Evolutionary conservation across 2,888 invertebrate species (phyloP), one percentile per base, ranked within the genome.

Genomic region (Nymphalis c-album): DNA sequence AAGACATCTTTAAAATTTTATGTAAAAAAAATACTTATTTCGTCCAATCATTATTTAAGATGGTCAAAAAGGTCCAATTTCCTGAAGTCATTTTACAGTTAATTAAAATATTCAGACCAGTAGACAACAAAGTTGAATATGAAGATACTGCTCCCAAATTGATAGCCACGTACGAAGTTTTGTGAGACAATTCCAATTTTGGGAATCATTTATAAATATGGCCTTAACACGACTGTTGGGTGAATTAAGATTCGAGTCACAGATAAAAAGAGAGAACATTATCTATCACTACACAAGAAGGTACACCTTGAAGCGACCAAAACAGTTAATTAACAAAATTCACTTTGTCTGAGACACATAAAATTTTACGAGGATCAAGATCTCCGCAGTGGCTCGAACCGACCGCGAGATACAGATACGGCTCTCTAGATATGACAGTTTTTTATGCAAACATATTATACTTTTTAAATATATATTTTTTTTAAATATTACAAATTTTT

Each of bases 331-430:
- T 91, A 91, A 91, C 91, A 86, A 91, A 88, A 90, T 90, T 90
- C 89, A 87, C 90, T 89, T 91, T 90, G 90, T 91, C 85, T 88
- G 85, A 85, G 84, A 85, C 86, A 87, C 91, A 91, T 91, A 91
- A 91, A 91, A 91, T 91, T 91, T 91, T 91, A 91, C 83, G 91
- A 91, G 87, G 82, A 90, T 91, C 91, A 88, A 90, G 91, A 91
- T 91, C 83, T 80, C 81, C 72, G 80, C 73, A 77, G 80, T 80
- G 81, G 83, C 80, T 81, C 76, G 77, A 77, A 80, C 82, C 82
- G 84, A 81, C 53, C 53, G 53, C 78, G 10, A 40, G 82, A 82
- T 70, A 35, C 76, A 62, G 10, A 26, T n/a, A 60, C 17, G 4
- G 7, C 74, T 83, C 74, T 71, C 72, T 72, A 64, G 73, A 73